These are phyloP conservation scores for Timandra comae DNA, from an alignment of 2,888 invertebrate genomes.

Conservation along the genomic window DNA sequence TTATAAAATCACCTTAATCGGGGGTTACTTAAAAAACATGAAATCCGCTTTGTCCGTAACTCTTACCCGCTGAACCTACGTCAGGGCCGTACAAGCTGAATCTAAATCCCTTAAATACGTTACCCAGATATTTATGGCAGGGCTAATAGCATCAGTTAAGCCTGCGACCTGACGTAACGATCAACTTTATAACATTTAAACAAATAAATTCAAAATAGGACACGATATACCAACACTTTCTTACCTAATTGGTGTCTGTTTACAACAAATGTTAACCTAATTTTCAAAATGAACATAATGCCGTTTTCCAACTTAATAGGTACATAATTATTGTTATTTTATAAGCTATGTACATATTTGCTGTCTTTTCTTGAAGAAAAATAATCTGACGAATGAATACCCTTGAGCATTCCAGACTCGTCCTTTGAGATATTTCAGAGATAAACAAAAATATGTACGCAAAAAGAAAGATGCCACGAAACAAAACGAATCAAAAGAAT, in stretches of 20 bases:
- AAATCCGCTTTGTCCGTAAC: slow-evolving; percentile 36
- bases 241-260: too few relatives aligned
- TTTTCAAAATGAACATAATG: too few relatives aligned
- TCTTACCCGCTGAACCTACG: slow-evolving; percentile 56
- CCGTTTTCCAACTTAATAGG: too few relatives aligned
- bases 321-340: slow-evolving; percentile 29
- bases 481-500: slow-evolving; percentile 51
- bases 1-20: slow-evolving; percentile 24
- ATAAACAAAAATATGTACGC: slow-evolving; percentile 55
- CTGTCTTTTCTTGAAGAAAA: slow-evolving; percentile 48
- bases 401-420: slow-evolving; percentile 52
- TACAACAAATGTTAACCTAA: too few relatives aligned
- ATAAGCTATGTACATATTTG: slow-evolving; percentile 47
- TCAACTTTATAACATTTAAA: slow-evolving; percentile 34
- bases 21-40: slow-evolving; percentile 38
- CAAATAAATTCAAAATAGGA: too few relatives aligned
- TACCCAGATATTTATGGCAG: slow-evolving; percentile 69
- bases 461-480: slow-evolving; percentile 46
- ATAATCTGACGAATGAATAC: slow-evolving; percentile 63
- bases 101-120: slow-evolving; percentile 69
- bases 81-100: slow-evolving; percentile 62
- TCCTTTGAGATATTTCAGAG: slow-evolving; percentile 58
- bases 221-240: too few relatives aligned
- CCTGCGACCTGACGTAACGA: slow-evolving; percentile 41
- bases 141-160: slow-evolving; percentile 64